Base-by-base conservation (phyloP, 2,888 invertebrate genomes). In the Erebia palarica region DNA sequence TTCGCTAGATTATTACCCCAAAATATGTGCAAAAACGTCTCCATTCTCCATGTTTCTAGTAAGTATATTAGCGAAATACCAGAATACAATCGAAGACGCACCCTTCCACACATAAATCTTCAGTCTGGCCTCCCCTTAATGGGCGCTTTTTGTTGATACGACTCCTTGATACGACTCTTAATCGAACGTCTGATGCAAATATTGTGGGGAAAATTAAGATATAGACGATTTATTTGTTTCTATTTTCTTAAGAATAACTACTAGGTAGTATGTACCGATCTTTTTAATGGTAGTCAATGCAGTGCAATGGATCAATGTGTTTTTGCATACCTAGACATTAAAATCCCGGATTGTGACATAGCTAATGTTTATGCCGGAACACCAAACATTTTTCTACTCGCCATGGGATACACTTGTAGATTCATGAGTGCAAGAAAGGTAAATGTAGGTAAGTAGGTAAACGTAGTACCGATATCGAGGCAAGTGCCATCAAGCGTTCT, bases 31-130 rank as follows among this genome's bases (percentile, higher is more conserved):
- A 63, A 49, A 63, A 49, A 49, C 21, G 49, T 63, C 47, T 63
- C 47, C 47, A 18, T 60, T 64, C 49, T n/a, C 21, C 51, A 53
- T 42, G 53, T 61, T 27, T 42, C 60, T 61, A 61, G 53, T 60
- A 61, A 61, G 53, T 60, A 61, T 61, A 68, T 69, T 71, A 73
- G 69, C 69, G 67, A 69, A 73, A 53, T 60, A 68, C 42, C 55
- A 55, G 63, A 71, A 71, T 67, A 69, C 57, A 71, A 70, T 80
- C 78, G 80, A 83, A 82, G 79, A 71, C 67, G 76, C 80, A 82
- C 86, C 86, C 86, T 82, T 83, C 71, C 75, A 69, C 71, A 76
- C 81, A 87, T 88, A 88, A 88, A 88, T 88, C 82, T 82, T 71
- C 59, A 65, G 84, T 82, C 79, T 84, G 81, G 79, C 77, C 80